Percentiles rank a stretch among this genome's conserved stretches.
phyloP scores from a whole-genome alignment of 2,113 vertebrate species.

The Scomber colias region DNA sequence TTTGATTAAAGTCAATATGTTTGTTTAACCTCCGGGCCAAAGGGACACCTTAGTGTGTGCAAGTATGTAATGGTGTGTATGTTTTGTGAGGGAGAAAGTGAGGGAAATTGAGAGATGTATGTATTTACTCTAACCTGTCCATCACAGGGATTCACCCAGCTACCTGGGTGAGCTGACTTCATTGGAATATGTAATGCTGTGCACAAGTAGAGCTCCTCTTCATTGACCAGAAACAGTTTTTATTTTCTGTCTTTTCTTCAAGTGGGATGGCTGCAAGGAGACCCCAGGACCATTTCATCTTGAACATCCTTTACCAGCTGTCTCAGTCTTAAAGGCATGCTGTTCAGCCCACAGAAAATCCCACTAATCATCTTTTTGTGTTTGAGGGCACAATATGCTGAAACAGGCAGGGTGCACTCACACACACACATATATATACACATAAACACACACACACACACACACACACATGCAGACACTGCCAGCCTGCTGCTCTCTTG shows the following conservation, averaged over 20 bases:
- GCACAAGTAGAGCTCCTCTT: constrained; percentile 37
- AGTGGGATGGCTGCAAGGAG: constrained; percentile 80
- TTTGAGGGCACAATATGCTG: constrained; percentile 87
- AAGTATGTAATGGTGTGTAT: not conserved
- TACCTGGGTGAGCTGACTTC: constrained; percentile 52
- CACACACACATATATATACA: constrained; percentile 49
- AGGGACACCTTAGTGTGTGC: constrained; percentile 50
- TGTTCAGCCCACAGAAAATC: constrained; percentile 84
- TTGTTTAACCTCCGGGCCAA: constrained; percentile 74
- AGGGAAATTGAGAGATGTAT: constrained; percentile 23
- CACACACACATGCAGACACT: constrained; percentile 58
- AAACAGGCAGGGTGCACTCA: constrained; percentile 79
- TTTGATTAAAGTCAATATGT: constrained; percentile 82
- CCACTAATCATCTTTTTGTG: constrained; percentile 87
- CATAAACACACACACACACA: constrained; percentile 37
- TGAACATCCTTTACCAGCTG: constrained; percentile 84
- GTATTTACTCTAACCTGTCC: constrained; percentile 34
- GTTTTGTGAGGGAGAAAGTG: constrained; percentile 3
- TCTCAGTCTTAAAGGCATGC: constrained; percentile 85
- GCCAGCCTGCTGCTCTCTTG: constrained; percentile 81
- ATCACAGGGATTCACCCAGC: constrained; percentile 36
- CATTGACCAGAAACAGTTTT: constrained; percentile 58
- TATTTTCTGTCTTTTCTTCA: constrained; percentile 73
- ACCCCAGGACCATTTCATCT: constrained; percentile 81
- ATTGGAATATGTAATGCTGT: constrained; percentile 45